Conservation (phyloP, 2,888 invertebrate genomes). For the Tenthredo notha region DNA sequence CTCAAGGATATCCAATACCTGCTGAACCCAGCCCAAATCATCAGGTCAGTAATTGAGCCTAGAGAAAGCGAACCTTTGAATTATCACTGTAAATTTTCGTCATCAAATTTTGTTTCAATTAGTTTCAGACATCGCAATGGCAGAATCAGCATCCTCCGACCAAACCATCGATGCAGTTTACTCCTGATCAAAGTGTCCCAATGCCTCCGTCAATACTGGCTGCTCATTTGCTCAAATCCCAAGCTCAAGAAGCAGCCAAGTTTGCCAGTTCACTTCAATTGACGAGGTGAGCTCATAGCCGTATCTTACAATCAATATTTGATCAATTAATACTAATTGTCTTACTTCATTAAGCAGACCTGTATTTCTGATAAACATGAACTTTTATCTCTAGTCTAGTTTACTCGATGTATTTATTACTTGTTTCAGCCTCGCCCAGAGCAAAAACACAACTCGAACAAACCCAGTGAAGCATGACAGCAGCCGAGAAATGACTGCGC, state of each 20-base stretch:
- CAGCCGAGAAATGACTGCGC: slow-evolving; percentile 63
- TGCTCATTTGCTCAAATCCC: background rate
- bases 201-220: slow-evolving; percentile 10
- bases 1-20: slow-evolving; percentile 33
- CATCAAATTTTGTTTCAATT: background rate
- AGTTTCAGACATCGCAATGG: slow-evolving; percentile 29
- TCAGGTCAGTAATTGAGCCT: slow-evolving; percentile 4
- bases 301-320: background rate
- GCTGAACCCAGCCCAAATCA: slow-evolving; percentile 23
- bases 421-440: slow-evolving; percentile 7
- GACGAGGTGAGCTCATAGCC: slow-evolving; percentile 10
- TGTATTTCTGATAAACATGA: background rate
- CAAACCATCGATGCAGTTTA: background rate
- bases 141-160: background rate
- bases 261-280: background rate
- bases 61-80: background rate
- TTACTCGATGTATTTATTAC: background rate
- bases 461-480: background rate
- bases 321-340: background rate
- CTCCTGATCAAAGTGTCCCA: background rate
- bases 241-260: slow-evolving; percentile 1
- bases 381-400: background rate
- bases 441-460: background rate
- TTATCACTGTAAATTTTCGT: background rate
- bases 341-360: background rate